Percentiles rank a stretch among this genome's conserved stretches.
phyloP scores from a whole-genome alignment of 2,888 invertebrate genomes.

The Nipponacmea schrenckii region DNA sequence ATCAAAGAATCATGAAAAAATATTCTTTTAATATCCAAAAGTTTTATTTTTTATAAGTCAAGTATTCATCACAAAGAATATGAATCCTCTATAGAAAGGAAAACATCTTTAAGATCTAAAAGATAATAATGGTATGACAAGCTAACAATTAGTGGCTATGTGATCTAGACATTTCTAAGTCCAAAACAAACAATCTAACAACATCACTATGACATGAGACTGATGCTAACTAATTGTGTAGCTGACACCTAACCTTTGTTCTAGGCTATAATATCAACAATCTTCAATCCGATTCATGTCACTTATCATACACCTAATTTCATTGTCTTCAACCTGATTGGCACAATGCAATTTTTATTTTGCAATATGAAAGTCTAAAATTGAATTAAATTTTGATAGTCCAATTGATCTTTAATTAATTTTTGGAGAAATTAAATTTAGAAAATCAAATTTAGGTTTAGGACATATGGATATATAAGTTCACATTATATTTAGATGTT shows the following conservation, averaged over 20 bases:
- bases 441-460: too few relatives aligned
- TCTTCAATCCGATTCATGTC: not conserved
- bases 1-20: too few relatives aligned
- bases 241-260: not conserved
- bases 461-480: too few relatives aligned
- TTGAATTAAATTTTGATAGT: too few relatives aligned
- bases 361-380: not conserved
- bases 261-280: constrained; percentile 1
- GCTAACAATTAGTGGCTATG: not conserved
- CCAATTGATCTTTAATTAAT: too few relatives aligned
- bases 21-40: too few relatives aligned
- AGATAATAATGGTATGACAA: not conserved
- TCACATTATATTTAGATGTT: too few relatives aligned
- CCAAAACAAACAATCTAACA: not conserved
- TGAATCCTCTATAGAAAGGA: too few relatives aligned
- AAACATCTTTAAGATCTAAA: constrained; percentile 1
- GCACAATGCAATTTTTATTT: not conserved
- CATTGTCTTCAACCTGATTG: not conserved
- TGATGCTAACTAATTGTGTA: not conserved
- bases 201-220: not conserved
- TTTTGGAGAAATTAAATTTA: too few relatives aligned
- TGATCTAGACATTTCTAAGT: not conserved
- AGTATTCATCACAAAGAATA: too few relatives aligned
- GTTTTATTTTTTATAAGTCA: too few relatives aligned
- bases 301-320: not conserved